phyloP scores from a whole-genome alignment of 2,797 vertebrate species.

The Karalla daura region DNA sequence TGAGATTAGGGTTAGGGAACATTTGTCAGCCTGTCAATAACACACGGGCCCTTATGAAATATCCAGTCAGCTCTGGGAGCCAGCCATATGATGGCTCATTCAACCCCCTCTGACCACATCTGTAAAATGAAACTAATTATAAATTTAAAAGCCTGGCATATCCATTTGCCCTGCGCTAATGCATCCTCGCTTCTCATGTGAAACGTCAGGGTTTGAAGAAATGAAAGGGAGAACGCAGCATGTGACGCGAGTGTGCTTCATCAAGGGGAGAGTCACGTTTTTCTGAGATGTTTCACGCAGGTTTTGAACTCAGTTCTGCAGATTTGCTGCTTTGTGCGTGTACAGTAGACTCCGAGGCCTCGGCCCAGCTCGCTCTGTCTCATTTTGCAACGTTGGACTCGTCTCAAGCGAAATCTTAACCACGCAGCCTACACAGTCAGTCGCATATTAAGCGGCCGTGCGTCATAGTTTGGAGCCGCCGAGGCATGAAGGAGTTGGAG shows the following conservation, averaged over 20 bases:
- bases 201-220: background rate
- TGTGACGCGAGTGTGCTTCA: background rate
- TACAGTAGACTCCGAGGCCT: too few relatives aligned
- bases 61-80: constrained; percentile 21
- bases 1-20: constrained; percentile 20
- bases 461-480: too few relatives aligned
- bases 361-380: too few relatives aligned
- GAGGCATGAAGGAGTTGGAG: too few relatives aligned
- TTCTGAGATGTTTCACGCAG: background rate
- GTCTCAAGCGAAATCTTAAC: too few relatives aligned
- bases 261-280: too few relatives aligned
- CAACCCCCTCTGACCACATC: background rate
- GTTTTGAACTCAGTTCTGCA: background rate
- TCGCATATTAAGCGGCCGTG: too few relatives aligned
- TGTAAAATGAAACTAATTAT: background rate
- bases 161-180: background rate
- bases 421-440: too few relatives aligned
- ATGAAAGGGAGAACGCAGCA: background rate
- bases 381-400: too few relatives aligned
- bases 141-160: background rate
- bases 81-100: constrained; percentile 3
- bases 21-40: constrained; percentile 43
- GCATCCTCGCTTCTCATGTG: background rate
- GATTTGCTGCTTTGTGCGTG: background rate
- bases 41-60: constrained; percentile 28